Evolutionary conservation across 2,888 invertebrate genomes (phyloP).

Genomic region (Cryptosula pallasiana): DNA sequence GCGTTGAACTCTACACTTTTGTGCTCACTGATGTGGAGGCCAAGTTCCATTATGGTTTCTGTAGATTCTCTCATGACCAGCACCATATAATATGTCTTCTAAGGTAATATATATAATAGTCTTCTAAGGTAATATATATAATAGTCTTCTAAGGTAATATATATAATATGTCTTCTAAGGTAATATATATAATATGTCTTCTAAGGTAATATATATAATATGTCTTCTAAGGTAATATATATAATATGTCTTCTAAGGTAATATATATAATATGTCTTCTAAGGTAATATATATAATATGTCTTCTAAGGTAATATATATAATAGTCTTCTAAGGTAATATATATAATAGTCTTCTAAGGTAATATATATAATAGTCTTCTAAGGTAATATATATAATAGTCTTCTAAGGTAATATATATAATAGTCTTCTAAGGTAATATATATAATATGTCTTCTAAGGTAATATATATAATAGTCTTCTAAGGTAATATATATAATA

Average conservation of each 20-base stretch:
- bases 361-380: too few species aligned
- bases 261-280: neutral
- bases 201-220: neutral
- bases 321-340: too few species aligned
- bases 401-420: too few species aligned
- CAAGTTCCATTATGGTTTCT: constrained; percentile 95
- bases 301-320: too few species aligned
- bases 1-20: constrained; percentile 92
- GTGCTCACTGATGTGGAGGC: constrained; percentile 90
- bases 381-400: too few species aligned
- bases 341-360: too few species aligned
- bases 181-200: neutral
- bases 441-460: too few species aligned
- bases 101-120: constrained; percentile 45
- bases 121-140: neutral
- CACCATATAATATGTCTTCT: constrained; percentile 46
- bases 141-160: neutral
- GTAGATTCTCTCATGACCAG: constrained; percentile 77
- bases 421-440: too few species aligned
- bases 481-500: too few species aligned
- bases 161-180: neutral
- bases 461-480: too few species aligned
- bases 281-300: neutral
- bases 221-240: neutral
- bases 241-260: neutral